Evolutionary conservation across 2,888 invertebrate species (phyloP).

Genomic region (Perizoma flavofasciatum): DNA sequence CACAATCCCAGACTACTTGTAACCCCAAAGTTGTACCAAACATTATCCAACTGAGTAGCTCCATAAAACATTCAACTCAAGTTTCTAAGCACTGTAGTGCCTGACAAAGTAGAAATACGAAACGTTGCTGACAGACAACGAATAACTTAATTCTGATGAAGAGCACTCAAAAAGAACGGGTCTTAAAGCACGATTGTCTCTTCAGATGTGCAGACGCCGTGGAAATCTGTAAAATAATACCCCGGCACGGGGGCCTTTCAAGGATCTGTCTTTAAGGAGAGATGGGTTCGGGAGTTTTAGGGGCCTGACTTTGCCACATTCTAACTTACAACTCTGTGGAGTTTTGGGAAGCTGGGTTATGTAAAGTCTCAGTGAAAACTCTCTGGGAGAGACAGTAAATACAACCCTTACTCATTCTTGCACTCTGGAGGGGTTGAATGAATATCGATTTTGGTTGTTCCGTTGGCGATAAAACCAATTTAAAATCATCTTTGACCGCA

Average conservation of each 20-base stretch:
- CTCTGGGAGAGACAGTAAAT: too few species aligned
- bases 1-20: conserved; percentile 32
- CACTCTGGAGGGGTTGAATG: too few species aligned
- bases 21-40: conserved; percentile 34
- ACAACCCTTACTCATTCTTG: too few species aligned
- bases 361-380: too few species aligned
- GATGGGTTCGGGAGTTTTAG: background rate
- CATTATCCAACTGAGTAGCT: conserved; percentile 37
- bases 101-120: conserved; percentile 47
- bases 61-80: conserved; percentile 38
- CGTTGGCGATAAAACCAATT: too few species aligned
- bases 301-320: too few species aligned
- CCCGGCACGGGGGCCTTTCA: conserved; percentile 17
- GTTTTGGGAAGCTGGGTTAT: too few species aligned
- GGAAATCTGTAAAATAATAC: conserved; percentile 77
- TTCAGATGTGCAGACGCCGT: conserved; percentile 67
- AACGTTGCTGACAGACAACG: conserved; percentile 49
- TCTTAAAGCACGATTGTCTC: conserved; percentile 61
- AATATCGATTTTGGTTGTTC: too few species aligned
- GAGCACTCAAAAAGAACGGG: conserved; percentile 66
- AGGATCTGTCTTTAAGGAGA: conserved; percentile 4
- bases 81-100: conserved; percentile 39
- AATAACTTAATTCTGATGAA: conserved; percentile 70
- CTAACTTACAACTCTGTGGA: too few species aligned
- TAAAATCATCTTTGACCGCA: too few species aligned